Percentiles rank a stretch among this genome's conserved stretches.
phyloP scores from a whole-genome alignment of 2,113 vertebrate species.

The Tenebrosternarchus preto region DNA sequence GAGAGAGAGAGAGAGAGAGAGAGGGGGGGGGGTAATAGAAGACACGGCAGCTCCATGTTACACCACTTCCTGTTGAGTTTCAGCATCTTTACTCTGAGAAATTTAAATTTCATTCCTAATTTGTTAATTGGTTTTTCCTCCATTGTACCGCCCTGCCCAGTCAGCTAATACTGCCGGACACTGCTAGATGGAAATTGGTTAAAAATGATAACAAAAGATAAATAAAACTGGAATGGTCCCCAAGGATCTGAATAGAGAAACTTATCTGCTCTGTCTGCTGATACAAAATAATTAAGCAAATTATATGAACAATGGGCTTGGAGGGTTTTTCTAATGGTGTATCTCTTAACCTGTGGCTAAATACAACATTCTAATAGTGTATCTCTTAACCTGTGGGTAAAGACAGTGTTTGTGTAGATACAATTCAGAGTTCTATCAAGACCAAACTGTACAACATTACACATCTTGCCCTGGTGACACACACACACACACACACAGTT shows the following conservation, averaged over 20 bases:
- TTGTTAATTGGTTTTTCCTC: slow-evolving; percentile 46
- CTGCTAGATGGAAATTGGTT: slow-evolving; percentile 52
- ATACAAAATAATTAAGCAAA: slow-evolving; percentile 76
- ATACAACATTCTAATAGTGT: slow-evolving; percentile 65
- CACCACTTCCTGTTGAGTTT: slow-evolving; percentile 1
- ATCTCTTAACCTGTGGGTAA: slow-evolving; percentile 72
- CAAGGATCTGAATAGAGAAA: slow-evolving; percentile 59
- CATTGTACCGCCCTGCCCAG: slow-evolving; percentile 18
- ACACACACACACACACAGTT: slow-evolving; percentile 13
- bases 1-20: slow-evolving; percentile 18
- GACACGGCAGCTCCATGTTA: neutral
- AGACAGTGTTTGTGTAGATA: slow-evolving; percentile 57
- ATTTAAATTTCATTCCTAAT: slow-evolving; percentile 44
- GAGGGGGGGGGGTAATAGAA: neutral
- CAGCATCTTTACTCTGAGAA: slow-evolving; percentile 16
- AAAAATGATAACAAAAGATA: slow-evolving; percentile 61
- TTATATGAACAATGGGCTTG: slow-evolving; percentile 73
- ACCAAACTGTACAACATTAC: slow-evolving; percentile 53
- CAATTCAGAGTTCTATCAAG: slow-evolving; percentile 54
- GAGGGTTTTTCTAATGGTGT: slow-evolving; percentile 68
- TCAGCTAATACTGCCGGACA: slow-evolving; percentile 52
- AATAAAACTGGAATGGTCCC: slow-evolving; percentile 66
- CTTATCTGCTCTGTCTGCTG: slow-evolving; percentile 69
- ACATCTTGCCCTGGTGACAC: slow-evolving; percentile 22
- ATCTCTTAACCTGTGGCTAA: slow-evolving; percentile 72